Conservation (phyloP, 2,888 invertebrate species). For the Baronia brevicornis region DNA sequence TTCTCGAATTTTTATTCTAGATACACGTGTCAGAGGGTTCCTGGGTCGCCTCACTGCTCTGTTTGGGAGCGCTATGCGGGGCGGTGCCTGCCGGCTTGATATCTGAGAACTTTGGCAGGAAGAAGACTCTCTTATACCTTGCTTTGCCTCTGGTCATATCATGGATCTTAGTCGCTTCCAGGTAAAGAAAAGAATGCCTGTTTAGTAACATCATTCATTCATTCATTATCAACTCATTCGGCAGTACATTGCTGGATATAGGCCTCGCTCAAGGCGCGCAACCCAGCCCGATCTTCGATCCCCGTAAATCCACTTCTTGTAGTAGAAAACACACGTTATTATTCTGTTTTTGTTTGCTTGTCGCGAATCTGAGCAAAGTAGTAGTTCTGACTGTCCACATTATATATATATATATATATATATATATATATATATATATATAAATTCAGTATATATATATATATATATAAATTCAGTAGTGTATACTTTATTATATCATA, state of each 20-base stretch:
- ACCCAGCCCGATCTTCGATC: too few relatives aligned
- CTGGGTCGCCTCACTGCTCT: slow-evolving; percentile 73
- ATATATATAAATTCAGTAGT: too few relatives aligned
- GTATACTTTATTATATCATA: too few relatives aligned
- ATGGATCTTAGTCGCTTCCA: slow-evolving; percentile 74
- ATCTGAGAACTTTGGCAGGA: slow-evolving; percentile 71
- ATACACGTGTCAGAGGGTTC: slow-evolving; percentile 52
- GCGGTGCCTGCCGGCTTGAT: slow-evolving; percentile 74
- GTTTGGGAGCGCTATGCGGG: slow-evolving; percentile 72
- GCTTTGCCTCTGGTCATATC: slow-evolving; percentile 71
- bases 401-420: too few relatives aligned
- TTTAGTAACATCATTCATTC: not conserved
- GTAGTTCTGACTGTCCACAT: too few relatives aligned
- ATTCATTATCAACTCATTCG: not conserved
- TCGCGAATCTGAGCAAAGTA: too few relatives aligned
- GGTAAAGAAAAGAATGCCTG: slow-evolving; percentile 37
- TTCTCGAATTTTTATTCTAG: slow-evolving; percentile 21
- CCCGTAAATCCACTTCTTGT: too few relatives aligned
- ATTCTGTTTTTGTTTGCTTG: too few relatives aligned
- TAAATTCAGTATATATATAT: too few relatives aligned
- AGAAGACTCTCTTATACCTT: slow-evolving; percentile 68
- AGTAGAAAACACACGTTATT: not conserved
- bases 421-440: too few relatives aligned
- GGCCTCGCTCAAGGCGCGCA: too few relatives aligned
- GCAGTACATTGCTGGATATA: too few relatives aligned